Conservation (phyloP, 2,113 vertebrate genomes). For the Dicerorhinus sumatrensis region DNA sequence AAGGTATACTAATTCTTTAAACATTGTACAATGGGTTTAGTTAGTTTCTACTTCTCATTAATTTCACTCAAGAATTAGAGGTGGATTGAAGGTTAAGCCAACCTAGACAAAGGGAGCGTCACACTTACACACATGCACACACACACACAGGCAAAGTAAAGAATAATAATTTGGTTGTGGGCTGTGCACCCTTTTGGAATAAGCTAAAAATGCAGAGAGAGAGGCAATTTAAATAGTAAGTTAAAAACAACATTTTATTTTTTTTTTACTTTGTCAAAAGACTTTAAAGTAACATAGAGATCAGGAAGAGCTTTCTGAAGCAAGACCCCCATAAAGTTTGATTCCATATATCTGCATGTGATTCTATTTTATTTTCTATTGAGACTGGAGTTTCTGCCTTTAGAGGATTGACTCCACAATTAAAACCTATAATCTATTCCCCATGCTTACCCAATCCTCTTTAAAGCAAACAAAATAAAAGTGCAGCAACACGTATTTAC, state of each 20-base stretch:
- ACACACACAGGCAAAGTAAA: neutral
- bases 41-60: neutral
- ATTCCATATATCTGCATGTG: neutral
- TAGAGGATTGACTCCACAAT: slow-evolving; percentile 21
- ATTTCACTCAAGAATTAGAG: neutral
- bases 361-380: neutral
- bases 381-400: neutral
- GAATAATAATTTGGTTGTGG: neutral
- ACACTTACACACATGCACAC: neutral
- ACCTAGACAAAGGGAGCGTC: neutral
- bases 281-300: neutral
- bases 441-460: neutral
- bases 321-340: neutral
- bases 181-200: neutral
- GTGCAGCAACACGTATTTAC: neutral
- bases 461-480: neutral
- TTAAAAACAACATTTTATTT: neutral
- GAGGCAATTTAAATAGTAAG: neutral
- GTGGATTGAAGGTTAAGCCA: neutral
- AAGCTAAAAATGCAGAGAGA: neutral
- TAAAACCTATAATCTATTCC: neutral
- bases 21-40: neutral
- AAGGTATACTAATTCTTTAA: neutral
- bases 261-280: neutral
- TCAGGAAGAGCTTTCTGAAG: neutral